Percentiles rank a stretch among this genome's conserved stretches.
phyloP scores from a whole-genome alignment of 2,797 vertebrate genomes.

The Coregonus sp. region DNA sequence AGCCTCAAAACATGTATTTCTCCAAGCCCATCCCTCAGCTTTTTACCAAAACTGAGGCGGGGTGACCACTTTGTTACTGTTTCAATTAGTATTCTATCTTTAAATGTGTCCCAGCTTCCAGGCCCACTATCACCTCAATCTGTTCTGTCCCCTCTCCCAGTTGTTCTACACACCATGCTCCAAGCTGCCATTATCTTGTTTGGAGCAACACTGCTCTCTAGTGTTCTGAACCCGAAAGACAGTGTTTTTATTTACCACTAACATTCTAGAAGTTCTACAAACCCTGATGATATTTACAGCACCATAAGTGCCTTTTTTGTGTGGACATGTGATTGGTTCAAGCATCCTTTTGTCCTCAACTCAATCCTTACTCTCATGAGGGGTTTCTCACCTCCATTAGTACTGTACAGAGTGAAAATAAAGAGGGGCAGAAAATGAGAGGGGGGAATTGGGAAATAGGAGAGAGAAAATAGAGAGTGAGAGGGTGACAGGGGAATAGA shows the following conservation, averaged over 20 bases:
- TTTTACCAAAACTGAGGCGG: no score
- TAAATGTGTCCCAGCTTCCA: no score
- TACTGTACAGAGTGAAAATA: not conserved
- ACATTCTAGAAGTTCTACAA: not conserved
- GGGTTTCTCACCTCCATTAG: slow-evolving; percentile 11
- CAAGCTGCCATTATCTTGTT: slow-evolving; percentile 45
- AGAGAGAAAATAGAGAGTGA: slow-evolving; percentile 22
- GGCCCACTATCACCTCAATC: no score
- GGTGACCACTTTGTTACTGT: no score
- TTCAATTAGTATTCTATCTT: no score
- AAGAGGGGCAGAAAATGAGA: slow-evolving; percentile 30
- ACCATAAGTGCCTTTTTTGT: not conserved
- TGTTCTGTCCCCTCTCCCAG: not conserved
- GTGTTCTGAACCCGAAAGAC: slow-evolving; percentile 49
- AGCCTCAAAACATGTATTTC: no score
- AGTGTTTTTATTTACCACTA: slow-evolving; percentile 1
- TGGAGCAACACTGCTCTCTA: slow-evolving; percentile 77
- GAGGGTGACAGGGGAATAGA: slow-evolving; percentile 68
- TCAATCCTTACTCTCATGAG: slow-evolving; percentile 21
- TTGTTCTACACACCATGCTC: slow-evolving; percentile 19
- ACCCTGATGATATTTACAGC: not conserved
- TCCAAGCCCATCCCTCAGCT: no score
- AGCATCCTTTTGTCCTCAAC: slow-evolving; percentile 10
- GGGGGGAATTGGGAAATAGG: slow-evolving; percentile 51
- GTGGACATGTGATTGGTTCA: slow-evolving; percentile 5